phyloP scores from a whole-genome alignment of 2,888 invertebrate species.

The Pristionchus mayeri region DNA sequence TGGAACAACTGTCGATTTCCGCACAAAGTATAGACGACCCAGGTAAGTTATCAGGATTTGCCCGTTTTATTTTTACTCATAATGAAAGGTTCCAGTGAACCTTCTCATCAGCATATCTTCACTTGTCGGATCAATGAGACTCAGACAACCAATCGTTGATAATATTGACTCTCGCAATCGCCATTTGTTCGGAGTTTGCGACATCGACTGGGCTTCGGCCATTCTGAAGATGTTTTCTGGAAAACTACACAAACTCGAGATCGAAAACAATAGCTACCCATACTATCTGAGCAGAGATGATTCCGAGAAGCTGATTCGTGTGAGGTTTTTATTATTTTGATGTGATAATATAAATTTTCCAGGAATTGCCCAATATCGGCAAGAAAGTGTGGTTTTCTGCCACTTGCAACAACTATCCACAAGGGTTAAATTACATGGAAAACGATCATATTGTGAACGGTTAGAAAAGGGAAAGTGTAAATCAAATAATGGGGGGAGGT shows the following conservation, averaged over 20 bases:
- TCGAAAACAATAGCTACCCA: background rate
- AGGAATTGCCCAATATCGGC: background rate
- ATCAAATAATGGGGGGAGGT: no score
- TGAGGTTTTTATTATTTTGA: background rate
- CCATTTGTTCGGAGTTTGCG: no score
- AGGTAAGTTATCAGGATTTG: no score
- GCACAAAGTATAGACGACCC: no score
- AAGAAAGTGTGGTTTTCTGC: background rate
- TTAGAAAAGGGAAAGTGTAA: no score
- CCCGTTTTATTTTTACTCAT: no score
- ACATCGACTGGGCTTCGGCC: background rate
- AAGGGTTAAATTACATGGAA: background rate
- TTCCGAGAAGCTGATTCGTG: background rate
- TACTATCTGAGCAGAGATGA: background rate
- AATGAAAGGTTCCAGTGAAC: no score
- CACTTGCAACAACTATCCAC: background rate
- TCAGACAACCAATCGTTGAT: no score
- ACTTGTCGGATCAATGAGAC: no score
- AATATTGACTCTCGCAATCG: no score
- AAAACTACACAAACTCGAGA: background rate
- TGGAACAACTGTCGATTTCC: no score
- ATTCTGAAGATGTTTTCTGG: background rate
- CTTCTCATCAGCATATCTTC: no score
- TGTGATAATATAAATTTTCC: background rate
- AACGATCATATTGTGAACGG: background rate